A percentile compares a stretch with the other conserved stretches of the same genome.
Conservation (phyloP, 2,113 vertebrate genomes). For the Tetrax tetrax region DNA sequence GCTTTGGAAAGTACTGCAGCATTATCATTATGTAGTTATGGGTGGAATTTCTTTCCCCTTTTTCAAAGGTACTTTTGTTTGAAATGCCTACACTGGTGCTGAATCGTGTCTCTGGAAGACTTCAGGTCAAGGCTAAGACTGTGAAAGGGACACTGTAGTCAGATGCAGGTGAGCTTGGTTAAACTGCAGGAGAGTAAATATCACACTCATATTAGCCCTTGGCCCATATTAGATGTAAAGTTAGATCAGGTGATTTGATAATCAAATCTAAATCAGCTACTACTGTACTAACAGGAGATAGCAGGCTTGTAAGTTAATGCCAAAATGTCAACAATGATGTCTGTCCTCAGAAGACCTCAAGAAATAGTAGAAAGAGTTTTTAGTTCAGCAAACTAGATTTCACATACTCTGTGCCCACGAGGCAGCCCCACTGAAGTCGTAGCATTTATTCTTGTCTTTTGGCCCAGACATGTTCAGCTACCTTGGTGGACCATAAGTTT, state of each 20-base stretch:
- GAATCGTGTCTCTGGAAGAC: neutral
- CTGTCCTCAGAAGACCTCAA: neutral
- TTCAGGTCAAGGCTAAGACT: neutral
- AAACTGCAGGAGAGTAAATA: neutral
- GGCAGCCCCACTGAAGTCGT: accelerated
- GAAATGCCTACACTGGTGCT: neutral
- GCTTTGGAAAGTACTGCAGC: neutral
- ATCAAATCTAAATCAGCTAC: neutral
- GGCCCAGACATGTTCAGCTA: neutral
- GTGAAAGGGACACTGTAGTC: neutral
- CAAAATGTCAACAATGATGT: neutral
- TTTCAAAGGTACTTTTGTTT: neutral
- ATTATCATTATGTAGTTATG: neutral
- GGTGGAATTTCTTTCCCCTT: neutral
- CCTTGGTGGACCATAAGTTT: neutral
- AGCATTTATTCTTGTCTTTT: neutral
- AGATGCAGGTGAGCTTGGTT: neutral
- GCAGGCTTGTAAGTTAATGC: neutral
- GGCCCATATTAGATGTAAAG: neutral
- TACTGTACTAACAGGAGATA: neutral
- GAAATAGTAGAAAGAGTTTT: neutral
- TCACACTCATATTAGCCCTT: neutral
- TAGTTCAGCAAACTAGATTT: neutral
- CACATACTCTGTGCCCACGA: accelerated
- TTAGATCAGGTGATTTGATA: neutral